Base-by-base conservation (phyloP, 2,797 vertebrate species). In the Crocodylus rhombifer region DNA sequence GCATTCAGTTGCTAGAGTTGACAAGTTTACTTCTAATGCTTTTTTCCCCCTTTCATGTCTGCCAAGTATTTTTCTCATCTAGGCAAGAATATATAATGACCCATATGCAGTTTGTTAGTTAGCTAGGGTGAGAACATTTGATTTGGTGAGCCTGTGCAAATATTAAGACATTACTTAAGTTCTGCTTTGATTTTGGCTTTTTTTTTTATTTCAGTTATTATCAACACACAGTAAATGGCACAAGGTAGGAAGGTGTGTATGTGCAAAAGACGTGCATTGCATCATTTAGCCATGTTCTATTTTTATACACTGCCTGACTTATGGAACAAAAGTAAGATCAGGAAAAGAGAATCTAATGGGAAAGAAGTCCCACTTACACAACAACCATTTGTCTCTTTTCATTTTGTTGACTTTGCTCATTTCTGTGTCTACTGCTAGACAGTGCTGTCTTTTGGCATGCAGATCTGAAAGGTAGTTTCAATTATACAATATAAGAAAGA, bases 271-370 rank as follows among this genome's bases (percentile, higher is more conserved):
- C 2, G 2, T 91, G 28, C 51, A 26, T 8, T 84, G 21, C 63
- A 62, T 75, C 77, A 18, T 60, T 33, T 57, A 55, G 77, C 30
- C 16, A 79, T 30, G 3, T 51, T 77, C 23, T 58, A 25, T 64
- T 91, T 95, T 88, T 82, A 78, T n/a, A 57, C 25, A 2, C 9
- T 23, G n/a, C 0, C 1, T 42, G 69, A 80, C n/a, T 62, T 16
- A 18, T 1, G 7, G 78, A 93, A 79, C 60, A 91, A 89, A 91
- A 18, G 1, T n/a, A 82, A 65, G 28, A 80, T 28, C 14, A 86
- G 25, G 5, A 71, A 7, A 74, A 74, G 7, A 42, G n/a, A 42
- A 42, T n/a, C 14, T 33, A 60, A 64, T 1, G 79, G 7, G 14
- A 20, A 87, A 1, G 0, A 0, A 82, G 14, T 74, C 20, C 12